Percentiles rank a stretch among this genome's conserved stretches.
These are phyloP conservation scores for Mallotus villosus DNA, from an alignment of 2,797 vertebrate genomes.

Conservation along the genomic window DNA sequence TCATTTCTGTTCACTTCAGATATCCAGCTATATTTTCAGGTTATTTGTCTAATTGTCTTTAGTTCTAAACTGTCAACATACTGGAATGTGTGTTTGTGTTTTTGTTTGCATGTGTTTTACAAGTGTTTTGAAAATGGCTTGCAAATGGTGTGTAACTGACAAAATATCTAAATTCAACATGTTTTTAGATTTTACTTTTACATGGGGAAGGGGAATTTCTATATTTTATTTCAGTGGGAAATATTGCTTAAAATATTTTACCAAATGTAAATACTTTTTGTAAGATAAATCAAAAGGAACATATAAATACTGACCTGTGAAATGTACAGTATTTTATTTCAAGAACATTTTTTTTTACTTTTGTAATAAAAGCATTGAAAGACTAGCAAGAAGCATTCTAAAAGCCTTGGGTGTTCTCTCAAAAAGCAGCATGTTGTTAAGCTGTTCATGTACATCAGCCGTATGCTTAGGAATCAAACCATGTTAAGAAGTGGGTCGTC, in stretches of 20 bases:
- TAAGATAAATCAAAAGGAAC: constrained; percentile 54
- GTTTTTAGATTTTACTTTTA: constrained; percentile 18
- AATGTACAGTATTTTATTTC: constrained; percentile 76
- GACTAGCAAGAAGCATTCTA: constrained; percentile 25
- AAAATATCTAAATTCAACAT: constrained; percentile 11
- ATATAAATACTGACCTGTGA: constrained; percentile 59
- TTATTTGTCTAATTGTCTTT: background rate
- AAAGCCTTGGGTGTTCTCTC: constrained; percentile 25
- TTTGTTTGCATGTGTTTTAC: constrained; percentile 6
- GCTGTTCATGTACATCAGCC: constrained; percentile 23
- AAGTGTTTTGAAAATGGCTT: constrained; percentile 17
- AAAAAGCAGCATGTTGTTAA: constrained; percentile 32
- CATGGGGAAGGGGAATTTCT: constrained; percentile 24
- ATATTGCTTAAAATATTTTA: constrained; percentile 36
- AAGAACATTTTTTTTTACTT: constrained; percentile 61
- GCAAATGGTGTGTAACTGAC: background rate
- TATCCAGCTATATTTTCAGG: background rate
- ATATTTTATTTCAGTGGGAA: constrained; percentile 25
- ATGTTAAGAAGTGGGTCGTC: constrained; percentile 33
- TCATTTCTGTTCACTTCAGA: background rate
- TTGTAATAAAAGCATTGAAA: constrained; percentile 60
- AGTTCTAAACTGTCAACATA: background rate
- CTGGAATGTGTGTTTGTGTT: constrained; percentile 5
- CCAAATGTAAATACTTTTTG: constrained; percentile 64
- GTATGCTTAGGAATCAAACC: constrained; percentile 22